These are phyloP conservation scores for Hypomecis atomaria DNA, from an alignment of 2,888 invertebrate genomes.

Conservation along the genomic window DNA sequence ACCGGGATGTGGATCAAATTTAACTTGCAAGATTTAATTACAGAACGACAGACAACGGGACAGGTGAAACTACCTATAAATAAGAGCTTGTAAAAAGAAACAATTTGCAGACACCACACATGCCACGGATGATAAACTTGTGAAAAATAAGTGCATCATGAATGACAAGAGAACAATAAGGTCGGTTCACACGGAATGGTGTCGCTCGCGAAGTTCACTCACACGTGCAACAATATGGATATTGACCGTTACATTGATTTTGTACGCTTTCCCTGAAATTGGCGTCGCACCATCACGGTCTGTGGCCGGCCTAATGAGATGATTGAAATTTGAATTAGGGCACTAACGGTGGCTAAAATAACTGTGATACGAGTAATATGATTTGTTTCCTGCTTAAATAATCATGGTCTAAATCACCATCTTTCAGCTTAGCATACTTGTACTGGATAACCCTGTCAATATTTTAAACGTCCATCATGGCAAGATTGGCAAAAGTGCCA, in stretches of 20 bases:
- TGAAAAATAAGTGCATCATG: constrained; percentile 1
- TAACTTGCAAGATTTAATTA: too few species aligned
- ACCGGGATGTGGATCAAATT: too few species aligned
- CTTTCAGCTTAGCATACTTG: too few species aligned
- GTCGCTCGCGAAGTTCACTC: constrained; percentile 37
- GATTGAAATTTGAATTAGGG: constrained; percentile 36
- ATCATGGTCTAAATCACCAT: too few species aligned
- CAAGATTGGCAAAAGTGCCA: too few species aligned
- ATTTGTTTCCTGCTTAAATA: too few species aligned
- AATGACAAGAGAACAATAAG: constrained; percentile 6
- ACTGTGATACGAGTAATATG: too few species aligned
- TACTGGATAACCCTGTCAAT: too few species aligned
- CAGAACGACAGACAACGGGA: too few species aligned
- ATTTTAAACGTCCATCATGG: too few species aligned
- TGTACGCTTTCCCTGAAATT: constrained; percentile 43
- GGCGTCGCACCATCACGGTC: constrained; percentile 47
- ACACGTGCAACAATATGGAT: constrained; percentile 30
- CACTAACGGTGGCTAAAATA: constrained; percentile 38
- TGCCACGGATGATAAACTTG: background rate
- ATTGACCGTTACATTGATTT: constrained; percentile 43
- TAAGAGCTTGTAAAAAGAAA: too few species aligned
- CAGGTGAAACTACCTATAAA: too few species aligned
- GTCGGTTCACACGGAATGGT: constrained; percentile 32
- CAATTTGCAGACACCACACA: background rate
- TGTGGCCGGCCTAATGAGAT: constrained; percentile 48